Evolutionary conservation across 92 coral and sea anemone species (phyloP), one percentile per base, ranked within the genome.

Genomic region (Ricordea florida): DNA sequence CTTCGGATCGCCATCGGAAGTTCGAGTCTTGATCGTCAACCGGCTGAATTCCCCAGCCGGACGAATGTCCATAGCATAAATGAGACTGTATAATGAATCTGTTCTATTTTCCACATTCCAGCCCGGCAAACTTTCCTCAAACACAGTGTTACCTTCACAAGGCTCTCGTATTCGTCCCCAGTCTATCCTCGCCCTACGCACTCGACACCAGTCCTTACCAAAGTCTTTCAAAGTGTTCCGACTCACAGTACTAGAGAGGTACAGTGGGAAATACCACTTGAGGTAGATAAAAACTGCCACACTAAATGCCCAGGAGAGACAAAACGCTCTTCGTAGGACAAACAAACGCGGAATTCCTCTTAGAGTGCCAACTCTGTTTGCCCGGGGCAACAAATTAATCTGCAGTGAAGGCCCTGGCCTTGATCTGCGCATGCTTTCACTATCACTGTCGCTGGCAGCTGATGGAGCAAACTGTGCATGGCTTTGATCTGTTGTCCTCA

Each of bases 41-140:
- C 91, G 69, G 37, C 93, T 87, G 47, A 93, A 93, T 30, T 91
- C 86, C 4, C 98, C 98, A 5, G 89, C 89, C 1, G 93, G 89
- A 6, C 80, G 89, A 38, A 93, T 87, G 13, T 55, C 69, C 93
- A 78, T 91, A 0, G 57, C 69, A 14, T 77, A 60, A 9, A 93
- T 36, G 62, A 78, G 90, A 55, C 98, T 93, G 48, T 33, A 45
- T 10, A 61, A 41, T 1, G 87, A 45, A 40, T 84, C 82, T 28
- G 98, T 92, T 10, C 58, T 85, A 53, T 89, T 89, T 46, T 55
- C 63, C 5, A 33, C 22, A 35, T 69, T 53, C 81, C 88, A 89
- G 6, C 89, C 92, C 2, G 57, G 78, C 0, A 56, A 46, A 18
- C 45, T 59, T 1, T 37, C 9, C 30, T 74, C 83, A 82, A 82